These are phyloP conservation scores for Camelus bactrianus DNA, from an alignment of 2,113 vertebrate species.

Conservation along the genomic window DNA sequence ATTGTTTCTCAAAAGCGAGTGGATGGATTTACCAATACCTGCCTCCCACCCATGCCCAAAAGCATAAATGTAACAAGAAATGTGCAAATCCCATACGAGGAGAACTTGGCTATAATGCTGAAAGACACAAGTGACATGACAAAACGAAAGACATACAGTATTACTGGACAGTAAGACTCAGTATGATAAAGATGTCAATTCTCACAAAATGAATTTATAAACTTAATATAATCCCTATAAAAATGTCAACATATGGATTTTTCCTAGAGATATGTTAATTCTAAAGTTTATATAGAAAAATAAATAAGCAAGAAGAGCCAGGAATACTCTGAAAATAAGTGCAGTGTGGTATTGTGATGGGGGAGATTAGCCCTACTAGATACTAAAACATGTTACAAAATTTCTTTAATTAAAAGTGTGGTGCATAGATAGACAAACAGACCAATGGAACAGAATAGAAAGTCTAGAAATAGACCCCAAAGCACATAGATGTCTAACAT, in stretches of 20 bases:
- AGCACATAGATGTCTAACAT: background rate
- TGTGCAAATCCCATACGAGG: background rate
- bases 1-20: conserved; percentile 72
- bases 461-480: background rate
- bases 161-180: background rate
- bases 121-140: background rate
- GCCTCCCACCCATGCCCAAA: background rate
- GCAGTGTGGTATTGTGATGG: background rate
- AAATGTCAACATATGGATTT: background rate
- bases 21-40: background rate
- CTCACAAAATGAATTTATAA: background rate
- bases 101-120: background rate
- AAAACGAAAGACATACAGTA: background rate
- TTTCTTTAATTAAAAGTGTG: conserved; percentile 8
- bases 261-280: conserved; percentile 25
- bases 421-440: background rate
- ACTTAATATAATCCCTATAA: conserved; percentile 29
- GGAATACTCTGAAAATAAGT: conserved; percentile 53
- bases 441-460: background rate
- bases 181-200: background rate
- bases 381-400: background rate
- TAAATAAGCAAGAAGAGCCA: conserved; percentile 24
- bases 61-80: conserved; percentile 11
- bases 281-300: conserved; percentile 22
- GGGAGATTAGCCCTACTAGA: background rate